Conservation (phyloP, 2,113 vertebrate species). For the Noturus placidus region DNA sequence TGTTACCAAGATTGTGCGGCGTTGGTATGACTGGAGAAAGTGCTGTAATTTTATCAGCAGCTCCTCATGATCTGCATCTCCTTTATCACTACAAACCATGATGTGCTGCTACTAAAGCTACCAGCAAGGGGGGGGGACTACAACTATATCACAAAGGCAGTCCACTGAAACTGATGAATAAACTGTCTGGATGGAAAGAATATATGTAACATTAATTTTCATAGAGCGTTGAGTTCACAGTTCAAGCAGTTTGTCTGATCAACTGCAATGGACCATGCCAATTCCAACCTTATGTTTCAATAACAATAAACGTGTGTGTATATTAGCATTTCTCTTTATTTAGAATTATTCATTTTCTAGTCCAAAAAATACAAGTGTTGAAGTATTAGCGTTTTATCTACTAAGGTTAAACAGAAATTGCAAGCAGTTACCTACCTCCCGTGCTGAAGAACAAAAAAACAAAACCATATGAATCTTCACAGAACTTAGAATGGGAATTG, state of each 20-base stretch:
- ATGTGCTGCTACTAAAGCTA: constrained; percentile 76
- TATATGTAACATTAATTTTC: neutral
- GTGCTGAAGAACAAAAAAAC: too few relatives aligned
- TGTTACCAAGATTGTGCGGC: neutral
- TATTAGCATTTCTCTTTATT: neutral
- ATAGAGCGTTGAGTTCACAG: neutral
- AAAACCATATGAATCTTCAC: too few relatives aligned
- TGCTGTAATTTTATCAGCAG: constrained; percentile 65
- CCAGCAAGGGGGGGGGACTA: constrained; percentile 9
- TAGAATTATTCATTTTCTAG: neutral
- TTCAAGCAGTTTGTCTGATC: neutral
- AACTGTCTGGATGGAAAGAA: neutral
- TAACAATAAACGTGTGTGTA: too few relatives aligned
- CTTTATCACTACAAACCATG: constrained; percentile 80
- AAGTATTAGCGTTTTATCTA: neutral
- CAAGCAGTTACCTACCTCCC: neutral
- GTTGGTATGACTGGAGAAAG: neutral
- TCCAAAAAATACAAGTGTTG: neutral
- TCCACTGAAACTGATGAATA: neutral
- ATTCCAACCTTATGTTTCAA: neutral
- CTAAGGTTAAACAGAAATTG: too few relatives aligned
- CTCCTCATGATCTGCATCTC: constrained; percentile 81
- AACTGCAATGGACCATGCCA: neutral
- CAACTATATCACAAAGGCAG: neutral
- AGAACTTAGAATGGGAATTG: too few relatives aligned